These are phyloP conservation scores for Tragelaphus strepsiceros DNA, from an alignment of 2,113 vertebrate genomes.

Conservation along the genomic window DNA sequence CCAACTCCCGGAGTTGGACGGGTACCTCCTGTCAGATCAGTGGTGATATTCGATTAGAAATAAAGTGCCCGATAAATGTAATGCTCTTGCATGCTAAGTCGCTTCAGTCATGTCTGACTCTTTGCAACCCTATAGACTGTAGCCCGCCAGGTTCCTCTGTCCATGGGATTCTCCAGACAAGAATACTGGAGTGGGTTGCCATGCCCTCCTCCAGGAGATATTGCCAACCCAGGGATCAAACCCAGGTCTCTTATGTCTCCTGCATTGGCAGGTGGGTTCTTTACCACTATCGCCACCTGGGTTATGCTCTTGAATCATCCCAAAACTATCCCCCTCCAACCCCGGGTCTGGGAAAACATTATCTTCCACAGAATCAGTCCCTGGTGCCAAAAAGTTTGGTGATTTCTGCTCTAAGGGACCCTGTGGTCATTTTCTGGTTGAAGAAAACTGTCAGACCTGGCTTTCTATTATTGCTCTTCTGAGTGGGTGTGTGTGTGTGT, in stretches of 20 bases:
- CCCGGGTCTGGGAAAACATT: not conserved
- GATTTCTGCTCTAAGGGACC: not conserved
- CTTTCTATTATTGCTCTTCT: not conserved
- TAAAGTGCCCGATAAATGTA: not conserved
- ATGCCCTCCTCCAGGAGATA: not conserved
- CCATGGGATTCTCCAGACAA: not conserved
- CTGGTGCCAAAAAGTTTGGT: not conserved
- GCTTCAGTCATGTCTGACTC: not conserved
- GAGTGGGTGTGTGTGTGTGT: too few relatives aligned
- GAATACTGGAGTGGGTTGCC: not conserved
- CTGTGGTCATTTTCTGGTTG: not conserved
- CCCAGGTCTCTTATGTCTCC: not conserved
- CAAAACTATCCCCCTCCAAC: not conserved
- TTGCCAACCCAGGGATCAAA: not conserved
- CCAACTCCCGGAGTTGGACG: not conserved
- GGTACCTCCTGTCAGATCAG: not conserved
- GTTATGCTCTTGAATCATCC: not conserved
- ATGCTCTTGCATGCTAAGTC: not conserved
- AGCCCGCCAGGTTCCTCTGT: not conserved
- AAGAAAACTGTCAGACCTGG: not conserved
- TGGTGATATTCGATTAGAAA: not conserved
- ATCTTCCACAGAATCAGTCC: not conserved
- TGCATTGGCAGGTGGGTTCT: not conserved
- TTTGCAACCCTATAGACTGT: not conserved
- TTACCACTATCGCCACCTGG: not conserved